These are phyloP conservation scores for Nephrotoma guestfalica DNA, from an alignment of 2,888 invertebrate genomes.

Conservation along the genomic window DNA sequence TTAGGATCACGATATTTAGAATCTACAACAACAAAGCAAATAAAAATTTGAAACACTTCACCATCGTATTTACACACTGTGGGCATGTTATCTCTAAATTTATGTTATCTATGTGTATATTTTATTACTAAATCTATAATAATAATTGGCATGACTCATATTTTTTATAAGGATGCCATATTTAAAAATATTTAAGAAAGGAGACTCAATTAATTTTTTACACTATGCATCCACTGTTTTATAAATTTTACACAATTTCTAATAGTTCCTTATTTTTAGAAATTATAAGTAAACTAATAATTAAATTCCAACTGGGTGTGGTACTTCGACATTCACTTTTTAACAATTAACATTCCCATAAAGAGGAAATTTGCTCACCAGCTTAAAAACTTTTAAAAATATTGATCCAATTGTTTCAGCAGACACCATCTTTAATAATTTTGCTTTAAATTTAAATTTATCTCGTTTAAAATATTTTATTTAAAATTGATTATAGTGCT, in stretches of 20 bases:
- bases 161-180: background rate
- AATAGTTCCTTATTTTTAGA: background rate
- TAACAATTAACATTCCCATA: background rate
- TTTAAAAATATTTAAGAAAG: background rate
- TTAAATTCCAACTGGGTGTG: background rate
- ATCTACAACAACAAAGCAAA: slow-evolving; percentile 39
- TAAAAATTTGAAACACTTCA: background rate
- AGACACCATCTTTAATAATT: slow-evolving; percentile 52
- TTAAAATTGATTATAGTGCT: background rate
- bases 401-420: slow-evolving; percentile 68
- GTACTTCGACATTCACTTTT: background rate
- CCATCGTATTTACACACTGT: background rate
- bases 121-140: background rate
- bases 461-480: background rate
- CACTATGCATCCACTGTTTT: background rate
- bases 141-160: background rate
- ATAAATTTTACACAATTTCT: background rate
- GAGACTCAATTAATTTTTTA: background rate
- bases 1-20: slow-evolving; percentile 63
- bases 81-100: background rate
- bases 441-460: background rate
- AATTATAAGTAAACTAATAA: background rate
- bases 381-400: slow-evolving; percentile 64
- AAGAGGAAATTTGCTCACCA: slow-evolving; percentile 39
- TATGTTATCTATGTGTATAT: background rate